Evolutionary conservation across 2,797 vertebrate species (phyloP), one percentile per base, ranked within the genome.

Genomic region (Myiotriccus ornatus): DNA sequence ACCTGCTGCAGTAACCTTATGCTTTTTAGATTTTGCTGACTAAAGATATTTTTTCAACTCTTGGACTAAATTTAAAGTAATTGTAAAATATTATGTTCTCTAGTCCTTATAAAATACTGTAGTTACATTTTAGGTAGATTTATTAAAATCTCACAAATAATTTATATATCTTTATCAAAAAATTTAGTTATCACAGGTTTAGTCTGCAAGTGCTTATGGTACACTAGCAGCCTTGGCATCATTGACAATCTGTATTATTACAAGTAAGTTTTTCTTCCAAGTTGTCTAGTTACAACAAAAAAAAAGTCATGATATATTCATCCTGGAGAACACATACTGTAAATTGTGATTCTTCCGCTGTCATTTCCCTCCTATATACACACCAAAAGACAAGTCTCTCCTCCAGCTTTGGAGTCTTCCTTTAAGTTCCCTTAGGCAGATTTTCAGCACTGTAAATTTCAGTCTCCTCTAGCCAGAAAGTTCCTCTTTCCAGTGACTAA

Each of bases 81-180:
- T 12, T 63, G 44, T 83, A 94, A 94, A 92, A 75, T 60, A 10
- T 32, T 67, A 53, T 1, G 10, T 67, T 82, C 27, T 90, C 43
- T 59, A 20, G 43, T 87, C 49, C 43, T 94, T 81, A 79, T 41
- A 76, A 90, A 49, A 78, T 52, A 55, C 12, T 68, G 23, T 43
- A 13, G 22, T 41, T 85, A 43, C 53, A 50, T 69, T 91, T 79
- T 81, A 85, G 49, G 68, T 30, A 52, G 28, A 52, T 19, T 67
- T 93, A 18, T 39, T 81, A 67, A 83, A 94, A 95, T 63, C 23
- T 59, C 75, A 84, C 44, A 93, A 94, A 85, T 87, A 68, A 77
- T 93, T 93, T 57, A 82, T n/a, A 47, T 39, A 47, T 39, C 20
- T 69, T 81, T 60, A 25, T 52, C 24, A 89, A 70, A 52, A 89